These are phyloP conservation scores for Torymus auratus DNA, from an alignment of 2,888 invertebrate species.

Conservation along the genomic window DNA sequence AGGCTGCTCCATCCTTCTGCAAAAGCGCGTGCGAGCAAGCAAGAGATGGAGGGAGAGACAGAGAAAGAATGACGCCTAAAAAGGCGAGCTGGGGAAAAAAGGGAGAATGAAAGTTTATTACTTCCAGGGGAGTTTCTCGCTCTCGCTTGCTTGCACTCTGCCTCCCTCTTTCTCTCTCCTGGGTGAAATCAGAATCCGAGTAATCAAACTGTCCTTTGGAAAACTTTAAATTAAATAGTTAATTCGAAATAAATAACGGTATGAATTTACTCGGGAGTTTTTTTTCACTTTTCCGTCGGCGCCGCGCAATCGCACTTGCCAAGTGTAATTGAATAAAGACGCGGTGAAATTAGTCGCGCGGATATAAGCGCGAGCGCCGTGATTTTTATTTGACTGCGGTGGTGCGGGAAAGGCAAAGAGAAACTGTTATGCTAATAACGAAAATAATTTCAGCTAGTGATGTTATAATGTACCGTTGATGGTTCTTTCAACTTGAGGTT, in stretches of 20 bases:
- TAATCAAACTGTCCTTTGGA: constrained; percentile 49
- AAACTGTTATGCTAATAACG: too few species aligned
- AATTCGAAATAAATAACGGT: constrained; percentile 46
- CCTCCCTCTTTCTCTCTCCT: constrained; percentile 9
- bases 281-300: constrained; percentile 10
- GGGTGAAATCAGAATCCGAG: constrained; percentile 47
- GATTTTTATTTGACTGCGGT: too few species aligned
- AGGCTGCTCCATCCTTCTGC: too few species aligned
- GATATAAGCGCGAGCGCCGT: too few species aligned
- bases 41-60: constrained; percentile 58
- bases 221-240: constrained; percentile 54
- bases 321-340: constrained; percentile 36
- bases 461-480: too few species aligned
- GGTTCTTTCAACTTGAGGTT: too few species aligned
- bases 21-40: constrained; percentile 49
- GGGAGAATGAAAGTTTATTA: constrained; percentile 57
- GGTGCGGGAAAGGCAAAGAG: too few species aligned
- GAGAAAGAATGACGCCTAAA: constrained; percentile 30
- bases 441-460: too few species aligned
- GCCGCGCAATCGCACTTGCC: constrained; percentile 9
- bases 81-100: constrained; percentile 40
- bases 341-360: constrained; percentile 18
- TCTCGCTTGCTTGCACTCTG: background rate
- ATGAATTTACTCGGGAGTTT: constrained; percentile 23
- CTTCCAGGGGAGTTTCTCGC: constrained; percentile 44